Evolutionary conservation across 2,888 invertebrate genomes (phyloP).

Genomic region (Thereva nobilitata): DNA sequence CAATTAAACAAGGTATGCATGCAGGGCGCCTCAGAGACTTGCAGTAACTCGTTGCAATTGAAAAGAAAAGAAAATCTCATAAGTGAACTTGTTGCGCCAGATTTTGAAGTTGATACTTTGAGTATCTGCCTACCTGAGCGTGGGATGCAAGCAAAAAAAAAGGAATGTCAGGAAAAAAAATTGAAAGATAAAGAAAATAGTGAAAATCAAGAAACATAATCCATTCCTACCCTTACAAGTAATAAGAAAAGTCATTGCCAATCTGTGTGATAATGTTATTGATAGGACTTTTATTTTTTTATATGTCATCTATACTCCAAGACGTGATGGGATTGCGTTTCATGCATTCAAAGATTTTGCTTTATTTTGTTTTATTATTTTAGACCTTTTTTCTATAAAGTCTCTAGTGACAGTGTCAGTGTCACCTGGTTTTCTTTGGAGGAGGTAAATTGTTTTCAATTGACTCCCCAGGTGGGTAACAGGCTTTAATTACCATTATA

Average conservation of each 20-base stretch:
- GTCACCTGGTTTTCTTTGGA: background rate
- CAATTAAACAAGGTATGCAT: conserved; percentile 18
- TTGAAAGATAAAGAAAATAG: no score
- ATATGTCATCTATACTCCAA: no score
- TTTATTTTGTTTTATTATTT: background rate
- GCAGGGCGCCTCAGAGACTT: background rate
- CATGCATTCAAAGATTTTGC: no score
- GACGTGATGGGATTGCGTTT: no score
- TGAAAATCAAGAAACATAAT: no score
- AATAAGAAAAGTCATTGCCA: no score
- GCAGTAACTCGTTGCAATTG: background rate
- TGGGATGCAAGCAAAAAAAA: no score
- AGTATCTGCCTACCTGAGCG: no score
- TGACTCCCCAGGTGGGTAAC: background rate
- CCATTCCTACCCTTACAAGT: no score
- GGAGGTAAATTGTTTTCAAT: background rate
- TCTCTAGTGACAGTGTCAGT: conserved; percentile 15
- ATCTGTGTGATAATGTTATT: no score
- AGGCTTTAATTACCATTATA: background rate
- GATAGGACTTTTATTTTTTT: no score
- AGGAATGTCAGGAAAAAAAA: no score
- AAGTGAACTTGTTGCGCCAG: conserved; percentile 2
- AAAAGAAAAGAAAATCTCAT: background rate
- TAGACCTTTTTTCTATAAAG: background rate
- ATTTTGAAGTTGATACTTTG: background rate